Evolutionary conservation across 2,113 vertebrate species (phyloP).

Genomic region (Hippolais icterina): DNA sequence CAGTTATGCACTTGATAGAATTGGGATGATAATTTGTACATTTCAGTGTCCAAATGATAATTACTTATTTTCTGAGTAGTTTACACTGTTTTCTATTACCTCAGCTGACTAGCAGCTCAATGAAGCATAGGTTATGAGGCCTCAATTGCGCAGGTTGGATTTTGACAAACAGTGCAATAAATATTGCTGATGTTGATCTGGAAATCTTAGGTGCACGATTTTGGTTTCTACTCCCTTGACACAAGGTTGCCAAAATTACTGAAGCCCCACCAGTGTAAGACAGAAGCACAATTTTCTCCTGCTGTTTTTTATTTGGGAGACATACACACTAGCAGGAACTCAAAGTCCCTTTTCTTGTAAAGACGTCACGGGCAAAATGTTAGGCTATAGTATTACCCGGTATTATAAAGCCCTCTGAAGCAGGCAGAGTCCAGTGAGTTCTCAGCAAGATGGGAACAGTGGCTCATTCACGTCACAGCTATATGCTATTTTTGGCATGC

Average conservation of each 20-base stretch:
- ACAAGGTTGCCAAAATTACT: background rate
- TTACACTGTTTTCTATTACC: background rate
- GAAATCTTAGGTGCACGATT: background rate
- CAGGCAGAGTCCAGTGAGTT: constrained; percentile 28
- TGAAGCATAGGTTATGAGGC: background rate
- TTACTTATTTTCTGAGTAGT: background rate
- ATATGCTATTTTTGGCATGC: constrained; percentile 20
- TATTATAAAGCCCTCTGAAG: background rate
- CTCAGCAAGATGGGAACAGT: constrained; percentile 33
- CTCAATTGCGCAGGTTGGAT: background rate
- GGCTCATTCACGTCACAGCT: constrained; percentile 32
- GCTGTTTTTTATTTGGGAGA: constrained; percentile 4
- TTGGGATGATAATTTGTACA: background rate
- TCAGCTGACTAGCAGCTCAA: background rate
- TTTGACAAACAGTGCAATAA: background rate
- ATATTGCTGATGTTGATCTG: background rate
- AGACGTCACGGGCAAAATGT: constrained; percentile 41
- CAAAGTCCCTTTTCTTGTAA: constrained; percentile 36
- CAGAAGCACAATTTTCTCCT: background rate
- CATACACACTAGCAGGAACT: background rate
- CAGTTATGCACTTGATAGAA: background rate
- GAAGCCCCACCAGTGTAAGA: background rate
- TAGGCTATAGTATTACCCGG: constrained; percentile 50
- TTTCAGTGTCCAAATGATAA: background rate
- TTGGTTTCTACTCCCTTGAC: background rate